Base-by-base conservation (phyloP, 2,797 vertebrate species). In the Anniella stebbinsi region DNA sequence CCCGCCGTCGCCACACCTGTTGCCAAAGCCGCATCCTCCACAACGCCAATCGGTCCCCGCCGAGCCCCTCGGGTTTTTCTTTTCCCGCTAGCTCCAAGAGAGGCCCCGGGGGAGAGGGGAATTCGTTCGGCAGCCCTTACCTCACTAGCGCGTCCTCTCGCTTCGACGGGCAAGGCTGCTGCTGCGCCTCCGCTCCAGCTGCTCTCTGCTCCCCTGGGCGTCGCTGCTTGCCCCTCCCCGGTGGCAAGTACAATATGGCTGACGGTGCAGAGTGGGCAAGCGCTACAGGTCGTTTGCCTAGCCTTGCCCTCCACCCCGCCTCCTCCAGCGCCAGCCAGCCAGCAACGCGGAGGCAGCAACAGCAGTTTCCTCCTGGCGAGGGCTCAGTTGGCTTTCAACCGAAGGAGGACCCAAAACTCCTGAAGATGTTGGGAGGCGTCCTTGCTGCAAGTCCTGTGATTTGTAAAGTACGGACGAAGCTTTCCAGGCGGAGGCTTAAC, bases 241-340 rank as follows among this genome's bases (percentile, higher is more conserved):
- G 48, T n/a, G 21, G 72, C 72, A 33, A 60, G 80, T 21, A 70
- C 86, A 90, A 90, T 76, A 90, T 90, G 91, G 91, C 91, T 84
- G 88, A 87, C 80, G 12, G 41, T 5, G 88, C 38, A 36, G 88
- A 15, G 38, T 3, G 57, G 84, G 57, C 57, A 2, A 75, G 66
- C 75, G 80, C 41, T 12, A 15, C 66, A 1, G 36, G 2, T 21
- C 84, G 60, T 21, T 33, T n/a, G 12, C 72, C 18, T 17, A 13
- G 76, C 89, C 41, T 87, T 3, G 48, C 21, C 21, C 23, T 33
- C n/a, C 41, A 28, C 2, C 78, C 23, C 30, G 38, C 48, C 17
- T 17, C 54, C 28, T 8, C 33, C 23, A 45, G 21, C 28, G 8
- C 13, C 25, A 12, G 33, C 78, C n/a, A 7, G 81, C 11, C 12